These are phyloP conservation scores for Caenorhabditis japonica DNA, from an alignment of 2,888 invertebrate genomes.

Conservation along the genomic window DNA sequence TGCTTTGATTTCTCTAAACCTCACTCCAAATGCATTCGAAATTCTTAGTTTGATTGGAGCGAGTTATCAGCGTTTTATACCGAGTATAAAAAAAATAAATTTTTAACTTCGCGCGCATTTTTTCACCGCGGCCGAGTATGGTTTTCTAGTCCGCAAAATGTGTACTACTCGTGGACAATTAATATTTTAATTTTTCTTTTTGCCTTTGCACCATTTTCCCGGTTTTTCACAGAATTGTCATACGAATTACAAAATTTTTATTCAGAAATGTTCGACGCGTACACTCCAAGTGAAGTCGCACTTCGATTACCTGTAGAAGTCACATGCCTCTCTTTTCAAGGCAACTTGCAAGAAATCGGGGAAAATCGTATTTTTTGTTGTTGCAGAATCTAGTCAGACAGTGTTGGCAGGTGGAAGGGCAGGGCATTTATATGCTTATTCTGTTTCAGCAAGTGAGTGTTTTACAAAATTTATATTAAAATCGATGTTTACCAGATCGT, in stretches of 20 bases:
- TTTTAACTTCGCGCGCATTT: constrained; percentile 1
- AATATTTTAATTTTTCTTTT: no score
- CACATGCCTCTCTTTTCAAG: constrained; percentile 58
- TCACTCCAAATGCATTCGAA: no score
- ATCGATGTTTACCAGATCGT: constrained; percentile 31
- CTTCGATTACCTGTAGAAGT: constrained; percentile 66
- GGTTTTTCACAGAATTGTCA: not conserved
- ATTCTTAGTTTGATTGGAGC: no score
- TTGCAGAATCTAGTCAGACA: constrained; percentile 57
- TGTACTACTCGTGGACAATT: constrained; percentile 21
- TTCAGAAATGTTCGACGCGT: constrained; percentile 71
- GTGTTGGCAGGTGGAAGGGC: constrained; percentile 57
- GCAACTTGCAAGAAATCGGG: constrained; percentile 15
- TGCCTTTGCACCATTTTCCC: not conserved
- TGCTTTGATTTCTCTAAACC: no score
- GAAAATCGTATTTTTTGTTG: not conserved
- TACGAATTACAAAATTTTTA: not conserved
- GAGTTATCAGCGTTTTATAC: no score
- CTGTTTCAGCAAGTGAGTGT: constrained; percentile 36
- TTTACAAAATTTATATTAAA: not conserved
- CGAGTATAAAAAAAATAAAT: no score
- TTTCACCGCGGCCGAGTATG: not conserved
- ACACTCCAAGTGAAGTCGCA: constrained; percentile 68
- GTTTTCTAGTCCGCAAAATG: constrained; percentile 5
- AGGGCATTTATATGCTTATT: constrained; percentile 59